These are phyloP conservation scores for Petrosia ficiformis DNA, from an alignment of 37 sponge, comb jelly and placozoan species.

Conservation along the genomic window DNA sequence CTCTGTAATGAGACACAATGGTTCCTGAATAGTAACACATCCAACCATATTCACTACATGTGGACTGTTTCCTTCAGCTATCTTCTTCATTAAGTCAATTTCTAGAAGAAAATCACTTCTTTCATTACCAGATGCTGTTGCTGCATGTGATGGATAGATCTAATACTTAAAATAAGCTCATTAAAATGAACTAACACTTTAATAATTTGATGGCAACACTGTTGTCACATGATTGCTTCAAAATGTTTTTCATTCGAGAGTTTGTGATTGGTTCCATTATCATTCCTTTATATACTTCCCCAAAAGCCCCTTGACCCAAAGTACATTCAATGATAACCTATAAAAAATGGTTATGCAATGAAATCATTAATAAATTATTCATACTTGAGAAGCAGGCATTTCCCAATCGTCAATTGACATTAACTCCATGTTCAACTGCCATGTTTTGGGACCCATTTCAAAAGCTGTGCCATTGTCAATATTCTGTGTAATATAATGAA, in stretches of 20 bases:
- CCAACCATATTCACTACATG: constrained; percentile 72
- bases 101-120: constrained; percentile 55
- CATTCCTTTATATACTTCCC: constrained; percentile 71
- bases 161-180: no score
- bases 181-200: constrained; percentile 28
- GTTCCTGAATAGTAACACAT: constrained; percentile 70
- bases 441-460: constrained; percentile 1
- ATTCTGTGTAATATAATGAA: background rate
- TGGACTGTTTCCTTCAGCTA: constrained; percentile 49
- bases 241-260: background rate
- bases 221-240: constrained; percentile 20
- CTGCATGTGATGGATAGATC: constrained; percentile 8
- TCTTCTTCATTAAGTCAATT: constrained; percentile 72
- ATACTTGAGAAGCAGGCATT: background rate
- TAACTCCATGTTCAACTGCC: no score
- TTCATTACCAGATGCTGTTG: constrained; percentile 47
- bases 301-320: constrained; percentile 79
- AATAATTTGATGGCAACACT: constrained; percentile 69
- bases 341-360: background rate
- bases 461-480: background rate
- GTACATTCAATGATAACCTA: constrained; percentile 46
- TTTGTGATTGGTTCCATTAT: constrained; percentile 30
- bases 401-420: background rate
- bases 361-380: background rate
- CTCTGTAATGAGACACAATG: constrained; percentile 71